A percentile compares a stretch with the other conserved stretches of the same genome.
These are phyloP conservation scores for Salminus brasiliensis DNA, from an alignment of 2,113 vertebrate species.

Conservation along the genomic window DNA sequence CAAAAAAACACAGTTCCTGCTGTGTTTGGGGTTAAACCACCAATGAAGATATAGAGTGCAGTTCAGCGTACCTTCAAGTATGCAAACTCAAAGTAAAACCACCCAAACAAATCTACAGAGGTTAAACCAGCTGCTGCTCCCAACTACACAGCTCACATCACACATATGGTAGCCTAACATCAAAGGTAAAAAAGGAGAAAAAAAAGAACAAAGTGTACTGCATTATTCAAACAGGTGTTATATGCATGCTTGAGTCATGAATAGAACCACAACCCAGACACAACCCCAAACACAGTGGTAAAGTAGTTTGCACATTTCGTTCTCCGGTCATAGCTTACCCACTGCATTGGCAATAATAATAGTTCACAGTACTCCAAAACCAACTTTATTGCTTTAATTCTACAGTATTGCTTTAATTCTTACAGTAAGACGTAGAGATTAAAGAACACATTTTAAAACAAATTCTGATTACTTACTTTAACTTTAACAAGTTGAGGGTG, in stretches of 20 bases:
- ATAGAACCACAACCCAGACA: neutral
- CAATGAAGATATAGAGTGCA: neutral
- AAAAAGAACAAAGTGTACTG: neutral
- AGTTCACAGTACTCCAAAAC: neutral
- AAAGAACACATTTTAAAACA: too few species aligned
- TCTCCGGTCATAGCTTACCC: neutral
- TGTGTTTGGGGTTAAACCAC: too few species aligned
- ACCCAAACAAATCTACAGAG: neutral
- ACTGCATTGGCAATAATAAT: neutral
- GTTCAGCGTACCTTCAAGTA: neutral
- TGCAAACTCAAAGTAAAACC: neutral
- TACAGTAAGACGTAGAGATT: too few species aligned
- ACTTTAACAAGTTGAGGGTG: neutral
- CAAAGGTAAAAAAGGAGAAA: neutral
- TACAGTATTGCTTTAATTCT: too few species aligned
- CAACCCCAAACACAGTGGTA: conserved; percentile 4
- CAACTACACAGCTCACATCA: neutral
- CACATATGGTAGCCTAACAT: neutral
- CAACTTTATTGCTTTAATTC: neutral
- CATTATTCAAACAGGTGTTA: neutral
- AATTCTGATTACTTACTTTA: too few species aligned
- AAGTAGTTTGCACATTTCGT: neutral
- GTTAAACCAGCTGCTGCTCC: neutral
- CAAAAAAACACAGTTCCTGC: too few species aligned
- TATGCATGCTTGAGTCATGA: neutral